Conservation (phyloP, 2,797 vertebrate species). For the Kryptolebias ocellatus region DNA sequence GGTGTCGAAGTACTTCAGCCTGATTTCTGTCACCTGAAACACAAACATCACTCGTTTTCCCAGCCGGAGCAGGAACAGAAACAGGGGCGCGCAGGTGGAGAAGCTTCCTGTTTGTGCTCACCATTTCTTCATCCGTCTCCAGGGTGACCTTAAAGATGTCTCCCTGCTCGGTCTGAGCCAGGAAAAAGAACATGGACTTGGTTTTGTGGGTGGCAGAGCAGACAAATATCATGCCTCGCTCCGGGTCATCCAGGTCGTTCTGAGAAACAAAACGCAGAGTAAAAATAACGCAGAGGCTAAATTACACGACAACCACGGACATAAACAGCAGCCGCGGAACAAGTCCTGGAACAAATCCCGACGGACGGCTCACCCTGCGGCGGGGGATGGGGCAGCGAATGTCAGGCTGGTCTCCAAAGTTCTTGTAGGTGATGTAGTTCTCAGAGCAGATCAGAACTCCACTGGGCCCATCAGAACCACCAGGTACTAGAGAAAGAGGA, state of each 20-base stretch:
- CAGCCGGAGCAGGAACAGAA: not conserved
- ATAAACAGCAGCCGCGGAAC: not conserved
- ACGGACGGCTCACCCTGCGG: conserved; percentile 86
- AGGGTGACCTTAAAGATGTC: conserved; percentile 99
- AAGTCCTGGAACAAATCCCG: not conserved
- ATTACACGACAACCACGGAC: conserved; percentile 1
- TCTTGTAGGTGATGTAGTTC: conserved; percentile 99
- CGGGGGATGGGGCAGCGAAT: conserved; percentile 98
- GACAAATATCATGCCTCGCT: conserved; percentile 99
- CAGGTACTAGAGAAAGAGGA: conserved; percentile 85
- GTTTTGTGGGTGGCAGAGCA: conserved; percentile 99
- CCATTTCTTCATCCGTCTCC: conserved; percentile 99
- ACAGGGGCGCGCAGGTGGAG: not conserved
- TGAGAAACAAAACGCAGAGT: conserved; percentile 50
- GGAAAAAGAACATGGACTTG: conserved; percentile 99
- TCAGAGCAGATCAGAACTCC: conserved; percentile 98
- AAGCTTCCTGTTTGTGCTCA: conserved; percentile 49
- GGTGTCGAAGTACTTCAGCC: conserved; percentile 98
- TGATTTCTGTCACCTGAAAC: conserved; percentile 94
- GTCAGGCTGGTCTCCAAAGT: conserved; percentile 98
- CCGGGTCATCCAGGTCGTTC: conserved; percentile 98
- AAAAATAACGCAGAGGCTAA: conserved; percentile 4
- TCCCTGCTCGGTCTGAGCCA: conserved; percentile 98
- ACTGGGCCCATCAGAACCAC: conserved; percentile 96
- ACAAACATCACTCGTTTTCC: conserved; percentile 6